A percentile compares a stretch with the other conserved stretches of the same genome.
Conservation (phyloP, 2,888 invertebrate species). For the Bugulina stolonifera region DNA sequence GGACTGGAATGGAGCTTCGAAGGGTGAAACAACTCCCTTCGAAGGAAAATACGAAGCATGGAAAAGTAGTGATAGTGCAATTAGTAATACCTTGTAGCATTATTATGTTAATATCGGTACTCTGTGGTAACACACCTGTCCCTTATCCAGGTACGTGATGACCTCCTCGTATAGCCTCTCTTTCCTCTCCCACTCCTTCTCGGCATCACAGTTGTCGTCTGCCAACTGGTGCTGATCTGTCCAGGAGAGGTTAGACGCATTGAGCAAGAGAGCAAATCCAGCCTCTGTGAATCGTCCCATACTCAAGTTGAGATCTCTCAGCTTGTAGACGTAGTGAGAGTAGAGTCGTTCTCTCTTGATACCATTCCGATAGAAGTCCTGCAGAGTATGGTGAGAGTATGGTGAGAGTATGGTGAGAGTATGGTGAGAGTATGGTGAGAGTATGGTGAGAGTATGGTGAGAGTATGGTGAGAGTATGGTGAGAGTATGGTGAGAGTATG, state of each 20-base stretch:
- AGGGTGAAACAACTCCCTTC: too few relatives aligned
- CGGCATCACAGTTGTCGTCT: slow-evolving; percentile 61
- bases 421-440: too few relatives aligned
- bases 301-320: slow-evolving; percentile 82
- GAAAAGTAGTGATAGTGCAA: too few relatives aligned
- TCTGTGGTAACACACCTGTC: slow-evolving; percentile 66
- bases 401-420: too few relatives aligned
- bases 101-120: too few relatives aligned
- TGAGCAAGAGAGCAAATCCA: slow-evolving; percentile 86
- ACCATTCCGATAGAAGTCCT: slow-evolving; percentile 94
- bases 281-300: slow-evolving; percentile 91
- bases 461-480: too few relatives aligned
- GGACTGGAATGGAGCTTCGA: too few relatives aligned
- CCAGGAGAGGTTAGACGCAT: slow-evolving; percentile 78
- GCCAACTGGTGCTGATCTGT: slow-evolving; percentile 51
- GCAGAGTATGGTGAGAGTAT: too few relatives aligned
- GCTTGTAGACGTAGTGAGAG: slow-evolving; percentile 85
- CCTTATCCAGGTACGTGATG: slow-evolving; percentile 84
- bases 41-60: too few relatives aligned
- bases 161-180: slow-evolving; percentile 81
- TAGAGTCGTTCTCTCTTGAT: slow-evolving; percentile 94
- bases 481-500: too few relatives aligned
- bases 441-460: too few relatives aligned
- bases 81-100: too few relatives aligned
- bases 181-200: slow-evolving; percentile 82